Conservation (phyloP, 2,113 vertebrate genomes). For the Lophotis ruficrista region DNA sequence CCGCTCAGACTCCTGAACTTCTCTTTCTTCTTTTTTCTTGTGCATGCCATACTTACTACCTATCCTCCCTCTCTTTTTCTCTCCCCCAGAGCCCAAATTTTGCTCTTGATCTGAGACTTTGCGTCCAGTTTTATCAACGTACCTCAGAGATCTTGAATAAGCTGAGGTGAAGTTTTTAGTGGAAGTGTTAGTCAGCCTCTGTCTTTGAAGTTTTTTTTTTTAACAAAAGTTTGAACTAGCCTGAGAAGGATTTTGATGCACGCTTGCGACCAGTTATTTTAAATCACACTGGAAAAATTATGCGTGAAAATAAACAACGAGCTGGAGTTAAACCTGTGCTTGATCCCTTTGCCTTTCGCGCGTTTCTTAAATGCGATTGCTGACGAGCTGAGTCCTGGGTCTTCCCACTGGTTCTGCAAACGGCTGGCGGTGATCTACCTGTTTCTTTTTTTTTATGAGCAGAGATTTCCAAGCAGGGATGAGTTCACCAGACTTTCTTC, state of each 20-base stretch:
- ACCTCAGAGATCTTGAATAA: not conserved
- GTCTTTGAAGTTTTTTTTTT: not conserved
- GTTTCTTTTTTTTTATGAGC: not conserved
- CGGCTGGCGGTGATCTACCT: not conserved
- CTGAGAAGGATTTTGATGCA: not conserved
- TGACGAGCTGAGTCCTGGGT: not conserved
- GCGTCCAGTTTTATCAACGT: not conserved
- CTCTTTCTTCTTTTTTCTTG: not conserved
- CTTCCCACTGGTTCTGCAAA: not conserved
- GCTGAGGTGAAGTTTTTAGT: not conserved
- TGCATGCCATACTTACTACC: not conserved
- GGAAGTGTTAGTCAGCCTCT: not conserved
- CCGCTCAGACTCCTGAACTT: not conserved
- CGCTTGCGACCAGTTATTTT: not conserved
- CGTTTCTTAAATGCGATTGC: not conserved
- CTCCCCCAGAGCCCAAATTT: not conserved
- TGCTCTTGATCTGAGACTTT: not conserved
- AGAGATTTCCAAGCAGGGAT: not conserved
- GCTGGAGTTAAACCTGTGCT: not conserved
- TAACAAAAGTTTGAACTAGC: not conserved
- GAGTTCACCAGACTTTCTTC: not conserved
- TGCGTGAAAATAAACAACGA: not conserved
- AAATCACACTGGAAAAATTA: not conserved
- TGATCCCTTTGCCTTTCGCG: not conserved
- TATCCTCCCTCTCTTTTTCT: not conserved